Conservation (phyloP, 2,888 invertebrate genomes). For the Stictocephala bisonia region DNA sequence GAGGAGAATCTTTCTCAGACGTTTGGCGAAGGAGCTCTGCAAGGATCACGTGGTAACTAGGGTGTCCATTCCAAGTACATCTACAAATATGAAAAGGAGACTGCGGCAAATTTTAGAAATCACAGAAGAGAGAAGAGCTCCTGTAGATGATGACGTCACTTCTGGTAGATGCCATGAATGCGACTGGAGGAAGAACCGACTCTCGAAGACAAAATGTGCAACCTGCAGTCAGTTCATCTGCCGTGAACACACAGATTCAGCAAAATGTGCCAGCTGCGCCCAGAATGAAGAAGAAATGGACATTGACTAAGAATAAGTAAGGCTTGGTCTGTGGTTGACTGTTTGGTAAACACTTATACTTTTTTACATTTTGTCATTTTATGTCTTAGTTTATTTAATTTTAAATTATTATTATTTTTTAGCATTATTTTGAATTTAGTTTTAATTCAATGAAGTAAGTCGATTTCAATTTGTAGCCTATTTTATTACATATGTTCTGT, state of each 20-base stretch:
- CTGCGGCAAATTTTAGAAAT: slow-evolving; percentile 5
- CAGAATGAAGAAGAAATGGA: slow-evolving; percentile 35
- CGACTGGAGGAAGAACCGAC: slow-evolving; percentile 4
- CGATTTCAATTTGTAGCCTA: no score
- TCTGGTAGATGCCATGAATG: not conserved
- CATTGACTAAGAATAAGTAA: slow-evolving; percentile 27
- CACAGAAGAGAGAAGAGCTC: not conserved
- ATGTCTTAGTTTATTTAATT: no score
- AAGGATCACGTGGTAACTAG: not conserved
- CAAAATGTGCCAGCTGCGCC: not conserved
- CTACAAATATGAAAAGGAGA: not conserved
- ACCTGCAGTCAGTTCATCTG: not conserved
- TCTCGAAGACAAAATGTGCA: slow-evolving; percentile 3
- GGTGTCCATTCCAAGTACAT: not conserved
- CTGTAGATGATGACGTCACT: not conserved
- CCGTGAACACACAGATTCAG: not conserved
- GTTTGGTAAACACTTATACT: no score
- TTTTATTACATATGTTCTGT: no score
- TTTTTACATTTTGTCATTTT: no score
- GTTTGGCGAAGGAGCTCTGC: not conserved
- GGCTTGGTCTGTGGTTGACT: no score
- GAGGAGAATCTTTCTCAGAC: not conserved
- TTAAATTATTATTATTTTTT: no score
- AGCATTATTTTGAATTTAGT: no score
- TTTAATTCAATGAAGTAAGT: no score